Conservation (phyloP, 2,888 invertebrate genomes). For the Cabera pusaria region DNA sequence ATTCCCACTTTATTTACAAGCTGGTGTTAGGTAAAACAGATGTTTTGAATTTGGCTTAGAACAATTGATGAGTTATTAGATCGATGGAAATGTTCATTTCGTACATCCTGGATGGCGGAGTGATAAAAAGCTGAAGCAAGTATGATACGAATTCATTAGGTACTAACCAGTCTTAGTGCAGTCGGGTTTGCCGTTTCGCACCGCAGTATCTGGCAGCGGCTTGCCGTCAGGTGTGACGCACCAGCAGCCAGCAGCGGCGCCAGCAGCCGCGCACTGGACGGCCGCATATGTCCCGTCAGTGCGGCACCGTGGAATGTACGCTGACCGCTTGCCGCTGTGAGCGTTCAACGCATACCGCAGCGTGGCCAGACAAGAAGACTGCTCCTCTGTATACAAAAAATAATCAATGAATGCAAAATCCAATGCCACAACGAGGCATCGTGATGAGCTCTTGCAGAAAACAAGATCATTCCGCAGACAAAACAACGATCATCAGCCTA, state of each 20-base stretch:
- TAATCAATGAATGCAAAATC: too few relatives aligned
- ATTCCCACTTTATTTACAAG: conserved; percentile 55
- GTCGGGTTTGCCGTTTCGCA: conserved; percentile 87
- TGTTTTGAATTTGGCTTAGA: conserved; percentile 53
- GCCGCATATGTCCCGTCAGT: conserved; percentile 92
- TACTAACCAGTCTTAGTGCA: conserved; percentile 83
- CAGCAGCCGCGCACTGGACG: conserved; percentile 92
- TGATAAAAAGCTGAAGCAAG: too few relatives aligned
- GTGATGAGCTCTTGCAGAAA: too few relatives aligned
- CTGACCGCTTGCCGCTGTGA: conserved; percentile 67
- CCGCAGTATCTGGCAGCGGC: conserved; percentile 91
- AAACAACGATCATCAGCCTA: too few relatives aligned
- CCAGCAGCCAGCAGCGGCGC: conserved; percentile 92
- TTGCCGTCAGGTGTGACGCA: conserved; percentile 94
- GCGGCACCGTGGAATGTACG: conserved; percentile 90
- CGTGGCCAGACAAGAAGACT: conserved; percentile 78
- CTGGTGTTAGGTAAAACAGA: conserved; percentile 60
- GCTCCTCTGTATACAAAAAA: conserved; percentile 49
- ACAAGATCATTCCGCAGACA: too few relatives aligned
- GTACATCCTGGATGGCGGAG: too few relatives aligned
- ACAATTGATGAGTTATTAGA: conserved; percentile 31
- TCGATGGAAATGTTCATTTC: too few relatives aligned
- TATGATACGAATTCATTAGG: too few relatives aligned
- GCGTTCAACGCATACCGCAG: conserved; percentile 67
- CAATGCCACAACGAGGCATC: too few relatives aligned